phyloP scores from a whole-genome alignment of 2,797 vertebrate species.

The Gallinago solitaria region DNA sequence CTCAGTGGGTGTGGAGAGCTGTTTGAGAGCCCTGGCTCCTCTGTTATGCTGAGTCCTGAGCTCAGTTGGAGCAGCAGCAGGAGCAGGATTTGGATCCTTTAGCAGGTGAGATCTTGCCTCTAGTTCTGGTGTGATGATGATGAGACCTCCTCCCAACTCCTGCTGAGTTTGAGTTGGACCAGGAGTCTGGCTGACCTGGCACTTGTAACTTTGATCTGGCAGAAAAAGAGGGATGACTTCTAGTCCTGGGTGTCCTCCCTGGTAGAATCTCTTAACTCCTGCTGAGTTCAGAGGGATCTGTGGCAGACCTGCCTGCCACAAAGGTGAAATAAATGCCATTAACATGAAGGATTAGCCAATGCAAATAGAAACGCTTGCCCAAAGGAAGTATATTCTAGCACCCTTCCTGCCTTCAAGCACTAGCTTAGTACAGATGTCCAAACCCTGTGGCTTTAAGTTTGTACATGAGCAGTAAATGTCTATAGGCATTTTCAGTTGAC shows the following conservation, averaged over 20 bases:
- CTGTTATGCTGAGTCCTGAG: background rate
- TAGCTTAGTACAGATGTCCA: background rate
- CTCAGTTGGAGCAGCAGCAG: background rate
- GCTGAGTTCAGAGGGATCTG: too few relatives aligned
- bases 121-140: background rate
- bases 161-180: background rate
- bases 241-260: background rate
- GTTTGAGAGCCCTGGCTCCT: background rate
- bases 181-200: background rate
- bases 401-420: background rate
- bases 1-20: rapidly evolving
- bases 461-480: background rate
- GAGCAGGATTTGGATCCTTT: background rate
- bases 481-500: background rate
- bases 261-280: too few relatives aligned
- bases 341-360: too few relatives aligned
- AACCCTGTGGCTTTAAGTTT: background rate
- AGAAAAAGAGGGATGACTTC: background rate
- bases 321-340: too few relatives aligned
- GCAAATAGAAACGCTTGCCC: too few relatives aligned
- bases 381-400: background rate
- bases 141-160: background rate
- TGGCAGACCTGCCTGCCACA: too few relatives aligned
- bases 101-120: background rate
- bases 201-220: background rate